phyloP scores from a whole-genome alignment of 2,113 vertebrate genomes.

The Oxygymnocypris stewartii region DNA sequence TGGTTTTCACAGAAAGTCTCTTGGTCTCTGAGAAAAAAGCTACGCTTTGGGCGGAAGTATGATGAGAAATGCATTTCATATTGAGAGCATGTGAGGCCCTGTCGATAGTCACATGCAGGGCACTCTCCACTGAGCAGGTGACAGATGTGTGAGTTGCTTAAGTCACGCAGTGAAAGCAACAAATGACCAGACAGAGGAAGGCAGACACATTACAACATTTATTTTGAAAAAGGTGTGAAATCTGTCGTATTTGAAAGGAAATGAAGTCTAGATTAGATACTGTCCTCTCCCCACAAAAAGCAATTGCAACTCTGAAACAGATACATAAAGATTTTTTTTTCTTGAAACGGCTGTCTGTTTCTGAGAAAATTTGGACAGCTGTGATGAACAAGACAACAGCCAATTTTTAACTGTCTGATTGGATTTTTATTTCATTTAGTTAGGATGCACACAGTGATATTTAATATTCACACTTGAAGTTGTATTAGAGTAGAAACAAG shows the following conservation, averaged over 20 bases:
- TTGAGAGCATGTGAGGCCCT: conserved; percentile 20
- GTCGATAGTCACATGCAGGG: neutral
- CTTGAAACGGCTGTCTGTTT: neutral
- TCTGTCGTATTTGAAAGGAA: neutral
- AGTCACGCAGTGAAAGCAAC: neutral
- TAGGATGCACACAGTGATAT: neutral
- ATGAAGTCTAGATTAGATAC: neutral
- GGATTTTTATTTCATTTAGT: conserved; percentile 1
- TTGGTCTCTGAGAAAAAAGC: conserved; percentile 37
- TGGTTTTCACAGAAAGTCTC: conserved; percentile 39
- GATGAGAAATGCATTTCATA: neutral
- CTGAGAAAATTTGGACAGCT: neutral
- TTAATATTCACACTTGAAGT: neutral
- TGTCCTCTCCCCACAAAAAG: neutral
- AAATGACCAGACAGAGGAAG: conserved; percentile 2
- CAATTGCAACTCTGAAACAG: neutral
- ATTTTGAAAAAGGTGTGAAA: neutral
- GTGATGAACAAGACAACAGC: neutral
- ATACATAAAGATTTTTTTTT: neutral
- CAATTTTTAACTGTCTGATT: neutral
- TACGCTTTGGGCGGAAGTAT: neutral
- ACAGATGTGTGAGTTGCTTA: neutral
- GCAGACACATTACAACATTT: neutral
- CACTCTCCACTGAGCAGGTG: neutral
- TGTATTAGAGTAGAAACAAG: neutral